Percentiles rank a stretch among this genome's conserved stretches.
phyloP scores from a whole-genome alignment of 2,797 vertebrate species.

The Anguilla megastoma region DNA sequence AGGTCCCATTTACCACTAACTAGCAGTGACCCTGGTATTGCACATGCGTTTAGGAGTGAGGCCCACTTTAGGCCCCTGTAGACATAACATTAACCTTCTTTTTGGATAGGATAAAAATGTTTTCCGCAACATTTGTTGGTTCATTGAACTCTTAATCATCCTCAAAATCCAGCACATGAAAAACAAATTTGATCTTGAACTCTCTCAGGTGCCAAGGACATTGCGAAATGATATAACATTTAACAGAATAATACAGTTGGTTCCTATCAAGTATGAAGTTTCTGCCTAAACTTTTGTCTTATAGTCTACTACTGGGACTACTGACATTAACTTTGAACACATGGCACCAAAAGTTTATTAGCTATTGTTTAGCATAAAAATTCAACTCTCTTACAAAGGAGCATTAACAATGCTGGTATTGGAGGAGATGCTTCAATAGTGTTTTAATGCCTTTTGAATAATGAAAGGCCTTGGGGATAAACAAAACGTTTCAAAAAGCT shows the following conservation, averaged over 20 bases:
- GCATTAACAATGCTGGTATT: not conserved
- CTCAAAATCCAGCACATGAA: not conserved
- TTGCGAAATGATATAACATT: not conserved
- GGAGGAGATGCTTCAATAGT: not conserved
- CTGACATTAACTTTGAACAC: not conserved
- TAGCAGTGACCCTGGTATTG: not conserved
- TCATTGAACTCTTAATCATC: slow-evolving; percentile 1
- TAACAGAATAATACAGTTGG: not conserved
- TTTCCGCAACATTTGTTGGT: not conserved
- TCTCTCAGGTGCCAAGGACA: not conserved
- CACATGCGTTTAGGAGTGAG: not conserved
- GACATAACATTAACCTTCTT: not conserved
- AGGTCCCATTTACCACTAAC: not conserved
- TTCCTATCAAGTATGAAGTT: not conserved
- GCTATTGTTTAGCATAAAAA: not conserved
- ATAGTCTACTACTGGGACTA: not conserved
- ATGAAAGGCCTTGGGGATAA: not conserved
- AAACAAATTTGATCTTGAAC: not conserved
- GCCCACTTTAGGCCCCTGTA: not conserved
- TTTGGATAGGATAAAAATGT: not conserved
- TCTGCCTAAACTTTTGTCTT: not conserved
- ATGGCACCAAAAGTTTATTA: not conserved
- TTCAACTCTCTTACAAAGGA: not conserved
- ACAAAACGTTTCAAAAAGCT: not conserved
- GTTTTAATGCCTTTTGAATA: not conserved